phyloP scores from a whole-genome alignment of 1,140 invertebrate species.

The Thrips palmi region DNA sequence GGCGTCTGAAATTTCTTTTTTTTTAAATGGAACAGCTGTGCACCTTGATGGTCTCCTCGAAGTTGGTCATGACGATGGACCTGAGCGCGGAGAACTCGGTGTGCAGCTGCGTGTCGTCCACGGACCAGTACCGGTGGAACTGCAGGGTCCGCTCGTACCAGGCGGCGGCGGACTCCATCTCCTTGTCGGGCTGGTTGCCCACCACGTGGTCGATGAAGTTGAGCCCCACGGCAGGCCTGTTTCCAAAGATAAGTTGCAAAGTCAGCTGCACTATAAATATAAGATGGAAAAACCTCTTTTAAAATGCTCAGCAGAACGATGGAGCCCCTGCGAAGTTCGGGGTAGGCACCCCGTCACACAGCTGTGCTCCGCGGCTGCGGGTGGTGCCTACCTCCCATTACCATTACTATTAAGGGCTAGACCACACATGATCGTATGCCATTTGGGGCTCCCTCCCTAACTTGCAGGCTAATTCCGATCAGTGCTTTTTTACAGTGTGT shows the following conservation, averaged over 20 bases:
- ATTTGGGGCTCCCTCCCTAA: too few relatives aligned
- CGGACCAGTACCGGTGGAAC: conserved; percentile 98
- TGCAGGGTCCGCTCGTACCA: conserved; percentile 90
- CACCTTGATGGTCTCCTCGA: conserved; percentile 90
- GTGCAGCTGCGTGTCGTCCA: conserved; percentile 90
- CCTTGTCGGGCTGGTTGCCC: conserved; percentile 84
- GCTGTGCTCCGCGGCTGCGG: too few relatives aligned
- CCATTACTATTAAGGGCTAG: too few relatives aligned
- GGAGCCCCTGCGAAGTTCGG: too few relatives aligned
- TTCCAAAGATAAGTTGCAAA: conserved; percentile 4
- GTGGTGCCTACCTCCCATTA: too few relatives aligned
- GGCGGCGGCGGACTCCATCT: conserved; percentile 73
- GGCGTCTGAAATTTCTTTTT: too few relatives aligned
- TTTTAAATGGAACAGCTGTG: conserved; percentile 16
- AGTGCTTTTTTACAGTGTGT: conserved; percentile 16
- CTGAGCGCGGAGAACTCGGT: conserved; percentile 91
- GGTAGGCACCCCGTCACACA: too few relatives aligned
- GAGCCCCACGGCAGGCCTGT: conserved; percentile 50
- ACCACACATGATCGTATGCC: too few relatives aligned
- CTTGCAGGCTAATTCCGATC: conserved; percentile 24
- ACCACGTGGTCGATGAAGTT: conserved; percentile 95
- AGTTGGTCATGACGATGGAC: conserved; percentile 94
- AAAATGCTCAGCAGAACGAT: too few relatives aligned
- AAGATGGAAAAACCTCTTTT: too few relatives aligned
- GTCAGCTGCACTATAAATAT: too few relatives aligned